Conservation (phyloP, 1,140 invertebrate species). For the Aphidius gifuensis region DNA sequence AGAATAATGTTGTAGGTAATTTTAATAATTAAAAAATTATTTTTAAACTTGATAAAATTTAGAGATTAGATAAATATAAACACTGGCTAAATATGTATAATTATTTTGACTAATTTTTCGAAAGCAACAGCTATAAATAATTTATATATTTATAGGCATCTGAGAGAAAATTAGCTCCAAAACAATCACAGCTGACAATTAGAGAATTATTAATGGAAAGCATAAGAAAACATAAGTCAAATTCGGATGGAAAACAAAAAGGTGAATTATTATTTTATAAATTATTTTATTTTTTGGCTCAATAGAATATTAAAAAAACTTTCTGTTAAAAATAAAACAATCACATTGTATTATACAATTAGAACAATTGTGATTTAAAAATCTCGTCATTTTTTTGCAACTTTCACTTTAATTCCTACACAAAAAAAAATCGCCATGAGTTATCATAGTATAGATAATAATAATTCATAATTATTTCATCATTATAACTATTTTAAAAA, state of each 20-base stretch:
- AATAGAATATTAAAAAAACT: not conserved
- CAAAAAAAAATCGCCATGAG: too few species aligned
- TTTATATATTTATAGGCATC: slow-evolving; percentile 63
- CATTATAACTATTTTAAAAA: too few species aligned
- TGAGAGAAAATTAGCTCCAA: slow-evolving; percentile 77
- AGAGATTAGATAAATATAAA: too few species aligned
- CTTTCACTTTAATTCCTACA: not conserved
- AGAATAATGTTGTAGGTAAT: slow-evolving; percentile 1
- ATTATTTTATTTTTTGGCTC: not conserved
- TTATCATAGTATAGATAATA: too few species aligned
- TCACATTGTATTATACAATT: not conserved
- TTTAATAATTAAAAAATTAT: too few species aligned
- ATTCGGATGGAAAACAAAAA: slow-evolving; percentile 29
- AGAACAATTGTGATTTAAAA: too few species aligned
- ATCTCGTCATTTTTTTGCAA: not conserved
- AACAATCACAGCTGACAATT: slow-evolving; percentile 68
- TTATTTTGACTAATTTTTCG: too few species aligned
- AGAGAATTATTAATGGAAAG: slow-evolving; percentile 85
- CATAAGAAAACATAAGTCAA: slow-evolving; percentile 75
- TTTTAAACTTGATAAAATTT: too few species aligned
- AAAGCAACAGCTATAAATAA: too few species aligned
- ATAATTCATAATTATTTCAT: too few species aligned
- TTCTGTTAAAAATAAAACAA: not conserved
- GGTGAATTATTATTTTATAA: slow-evolving; percentile 12
- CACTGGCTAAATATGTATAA: too few species aligned